Base-by-base conservation (phyloP, 2,797 vertebrate species). In the Chloroceryle amazona region DNA sequence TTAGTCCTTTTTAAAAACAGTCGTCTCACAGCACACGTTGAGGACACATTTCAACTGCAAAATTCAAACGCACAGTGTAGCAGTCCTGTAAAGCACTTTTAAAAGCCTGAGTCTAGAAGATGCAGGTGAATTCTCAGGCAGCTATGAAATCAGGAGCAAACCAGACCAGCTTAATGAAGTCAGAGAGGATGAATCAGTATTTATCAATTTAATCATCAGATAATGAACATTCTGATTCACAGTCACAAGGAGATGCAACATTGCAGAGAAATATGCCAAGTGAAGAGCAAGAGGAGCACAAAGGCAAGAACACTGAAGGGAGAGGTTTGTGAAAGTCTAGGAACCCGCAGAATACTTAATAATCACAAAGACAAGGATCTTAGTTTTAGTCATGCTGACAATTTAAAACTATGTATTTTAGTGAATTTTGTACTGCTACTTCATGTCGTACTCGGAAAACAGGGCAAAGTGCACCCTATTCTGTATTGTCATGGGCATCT, bases 221-320 rank as follows among this genome's bases (percentile, higher is more conserved):
- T 95, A 96, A 96, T 93, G 74, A 96, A 84, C 11, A 4, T 84
- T 93, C 41, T 92, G 89, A 96, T 90, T 93, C 92, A 91, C 49
- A 89, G 82, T 93, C 92, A 94, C 72, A 95, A 71, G 74, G 68
- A 60, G 57, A 71, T 90, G 85, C 96, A 93, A 70, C 80, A 49
- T 71, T 75, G 39, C 49, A 29, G 55, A 71, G 35, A 87, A 90
- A 65, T 65, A 72, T 18, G 51, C 72, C 67, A 81, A 75, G 41
- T 65, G 62, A 65, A 41, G 31, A 93, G 39, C 26, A 80, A 23
- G 11, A 76, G 84, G 62, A 93, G 52, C 37, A n/a, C 75, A 75
- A 76, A 93, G 23, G 57, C 58, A 74, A 33, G 65, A 82, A 52
- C 47, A 29, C 9, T 57, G 65, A 28, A 42, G 62, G 55, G 35